Evolutionary conservation across 2,888 invertebrate species (phyloP).

Genomic region (Cheilosia impressa): DNA sequence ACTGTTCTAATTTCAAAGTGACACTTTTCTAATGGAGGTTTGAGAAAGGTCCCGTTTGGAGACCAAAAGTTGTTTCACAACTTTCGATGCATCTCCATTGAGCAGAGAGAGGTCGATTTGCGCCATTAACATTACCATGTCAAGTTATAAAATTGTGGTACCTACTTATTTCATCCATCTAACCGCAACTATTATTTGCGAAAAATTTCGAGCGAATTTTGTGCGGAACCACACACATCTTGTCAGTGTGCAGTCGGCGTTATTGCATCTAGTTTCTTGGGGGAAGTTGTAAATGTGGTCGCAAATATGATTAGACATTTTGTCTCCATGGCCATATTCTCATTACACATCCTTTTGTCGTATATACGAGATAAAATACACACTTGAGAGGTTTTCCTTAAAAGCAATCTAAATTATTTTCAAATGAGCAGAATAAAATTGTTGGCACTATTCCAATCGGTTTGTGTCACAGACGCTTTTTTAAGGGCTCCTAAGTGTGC

Average conservation of each 20-base stretch:
- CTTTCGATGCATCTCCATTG: background rate
- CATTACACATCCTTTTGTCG: slow-evolving; percentile 51
- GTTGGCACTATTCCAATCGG: slow-evolving; percentile 64
- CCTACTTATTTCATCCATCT: too few species aligned
- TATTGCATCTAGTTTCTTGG: background rate
- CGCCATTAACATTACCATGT: slow-evolving; percentile 18
- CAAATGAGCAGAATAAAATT: slow-evolving; percentile 62
- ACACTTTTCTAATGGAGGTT: slow-evolving; percentile 56
- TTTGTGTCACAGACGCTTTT: slow-evolving; percentile 37
- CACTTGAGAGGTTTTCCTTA: slow-evolving; percentile 60
- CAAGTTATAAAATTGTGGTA: too few species aligned
- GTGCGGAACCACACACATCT: background rate
- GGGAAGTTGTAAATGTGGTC: slow-evolving; percentile 16
- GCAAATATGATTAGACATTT: slow-evolving; percentile 69
- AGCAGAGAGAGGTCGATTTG: slow-evolving; percentile 7
- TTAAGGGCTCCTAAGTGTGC: slow-evolving; percentile 24
- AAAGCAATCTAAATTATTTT: slow-evolving; percentile 66
- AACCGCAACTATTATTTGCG: background rate
- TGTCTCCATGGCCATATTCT: slow-evolving; percentile 53
- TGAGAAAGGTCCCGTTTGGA: background rate
- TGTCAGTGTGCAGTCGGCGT: slow-evolving; percentile 4
- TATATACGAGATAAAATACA: slow-evolving; percentile 42
- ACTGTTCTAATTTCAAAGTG: slow-evolving; percentile 39
- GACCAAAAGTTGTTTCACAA: background rate
- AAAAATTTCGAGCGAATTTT: background rate